Evolutionary conservation across 1,140 invertebrate species (phyloP).

Genomic region (Zaprionus inermis): DNA sequence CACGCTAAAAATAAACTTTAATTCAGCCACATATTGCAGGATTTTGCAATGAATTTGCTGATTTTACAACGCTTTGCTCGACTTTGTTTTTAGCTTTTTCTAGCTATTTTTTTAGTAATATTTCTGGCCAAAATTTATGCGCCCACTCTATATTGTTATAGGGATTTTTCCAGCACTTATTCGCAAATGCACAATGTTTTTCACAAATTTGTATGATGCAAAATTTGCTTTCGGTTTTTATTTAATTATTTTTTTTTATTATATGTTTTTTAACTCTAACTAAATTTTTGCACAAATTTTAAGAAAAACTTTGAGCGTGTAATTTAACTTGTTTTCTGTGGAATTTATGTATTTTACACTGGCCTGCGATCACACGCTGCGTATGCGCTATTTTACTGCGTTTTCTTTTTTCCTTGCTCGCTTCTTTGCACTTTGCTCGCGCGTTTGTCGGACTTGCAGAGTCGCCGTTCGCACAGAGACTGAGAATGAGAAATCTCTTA

Average conservation of each 20-base stretch:
- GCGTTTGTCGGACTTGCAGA: slow-evolving; percentile 57
- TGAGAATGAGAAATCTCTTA: slow-evolving; percentile 77
- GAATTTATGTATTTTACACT: background rate
- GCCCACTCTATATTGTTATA: background rate
- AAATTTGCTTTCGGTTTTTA: no score
- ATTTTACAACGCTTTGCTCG: background rate
- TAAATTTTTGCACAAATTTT: background rate
- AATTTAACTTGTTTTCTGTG: background rate
- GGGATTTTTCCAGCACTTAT: background rate
- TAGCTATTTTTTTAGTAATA: slow-evolving; percentile 5
- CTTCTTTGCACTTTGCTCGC: slow-evolving; percentile 11
- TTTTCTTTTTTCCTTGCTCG: background rate
- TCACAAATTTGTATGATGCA: background rate
- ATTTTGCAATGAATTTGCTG: slow-evolving; percentile 3
- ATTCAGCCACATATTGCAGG: slow-evolving; percentile 2
- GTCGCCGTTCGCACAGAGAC: slow-evolving; percentile 71
- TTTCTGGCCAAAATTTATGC: slow-evolving; percentile 7
- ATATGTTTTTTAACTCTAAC: no score
- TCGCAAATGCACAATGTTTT: background rate
- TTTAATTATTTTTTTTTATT: no score
- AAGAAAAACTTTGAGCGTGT: background rate
- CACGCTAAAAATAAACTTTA: slow-evolving; percentile 21
- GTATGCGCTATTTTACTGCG: background rate
- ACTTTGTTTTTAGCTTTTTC: background rate
- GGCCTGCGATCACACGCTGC: background rate